Evolutionary conservation across 2,888 invertebrate species (phyloP), one percentile per base, ranked within the genome.

Genomic region (Luperina testacea): DNA sequence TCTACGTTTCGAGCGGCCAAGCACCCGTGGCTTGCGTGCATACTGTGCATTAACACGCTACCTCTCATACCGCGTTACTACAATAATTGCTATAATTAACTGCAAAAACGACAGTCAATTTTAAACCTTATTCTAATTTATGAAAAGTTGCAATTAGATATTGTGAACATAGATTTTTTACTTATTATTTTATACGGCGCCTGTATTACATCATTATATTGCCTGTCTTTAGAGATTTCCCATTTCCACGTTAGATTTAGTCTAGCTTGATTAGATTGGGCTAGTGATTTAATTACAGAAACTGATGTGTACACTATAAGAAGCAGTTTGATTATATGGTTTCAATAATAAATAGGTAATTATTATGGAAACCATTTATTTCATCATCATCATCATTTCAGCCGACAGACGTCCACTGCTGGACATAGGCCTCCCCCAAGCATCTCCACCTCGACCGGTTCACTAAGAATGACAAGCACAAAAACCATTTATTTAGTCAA

Each of bases 41-140:
- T 89, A 86, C 89, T 90, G 88, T 91, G 89, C 91, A 93, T 94
- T 94, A 94, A 88, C 92, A 90, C 90, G 90, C 90, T 67, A 64
- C 84, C 90, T 90, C 90, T 90, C 89, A 88, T 90, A 89, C 83
- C 80, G 84, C 87, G 89, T 90, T 90, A 89, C 89, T 85, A 90
- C 88, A 87, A 91, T 93, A 92, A 93, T 93, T 93, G 90, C 88
- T 90, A 89, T 90, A 93, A 92, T 92, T 90, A 92, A 91, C 85
- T 86, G 51, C 42, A 77, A 68, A 80, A 77, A 71, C 63, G 69
- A 65, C 88, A 85, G 80, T 70, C 79, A 20, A 91, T 80, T 88
- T 53, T 86, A 68, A 79, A 89, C 91, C 84, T 78, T 92, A 90
- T 87, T 42, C 8, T 51, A 27, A 51, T 27, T 20, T 4, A 0